Evolutionary conservation across 2,888 invertebrate species (phyloP).

Genomic region (Meiosimyza decipiens): DNA sequence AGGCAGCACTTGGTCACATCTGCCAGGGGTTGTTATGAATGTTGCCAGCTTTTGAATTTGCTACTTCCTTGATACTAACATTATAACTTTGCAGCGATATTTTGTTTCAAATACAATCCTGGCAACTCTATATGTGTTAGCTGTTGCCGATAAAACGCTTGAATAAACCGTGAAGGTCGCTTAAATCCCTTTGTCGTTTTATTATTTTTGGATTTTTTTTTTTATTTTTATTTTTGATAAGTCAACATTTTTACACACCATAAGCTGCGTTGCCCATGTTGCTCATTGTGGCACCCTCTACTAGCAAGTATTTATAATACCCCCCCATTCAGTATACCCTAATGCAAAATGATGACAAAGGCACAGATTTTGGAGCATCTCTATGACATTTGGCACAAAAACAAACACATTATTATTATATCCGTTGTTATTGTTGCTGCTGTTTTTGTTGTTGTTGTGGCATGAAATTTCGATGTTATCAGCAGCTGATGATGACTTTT

Average conservation of each 20-base stretch:
- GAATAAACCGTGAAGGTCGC: too few species aligned
- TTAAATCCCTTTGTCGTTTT: background rate
- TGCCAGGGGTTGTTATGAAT: too few species aligned
- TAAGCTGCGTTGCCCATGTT: conserved; percentile 3
- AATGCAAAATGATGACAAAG: conserved; percentile 7
- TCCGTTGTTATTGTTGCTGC: conserved; percentile 9
- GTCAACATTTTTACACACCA: conserved; percentile 33
- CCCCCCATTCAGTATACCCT: too few species aligned
- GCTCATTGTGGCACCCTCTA: background rate
- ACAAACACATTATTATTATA: conserved; percentile 25
- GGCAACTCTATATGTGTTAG: too few species aligned
- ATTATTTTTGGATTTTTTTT: conserved; percentile 1
- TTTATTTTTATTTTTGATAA: conserved; percentile 15
- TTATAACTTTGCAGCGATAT: too few species aligned
- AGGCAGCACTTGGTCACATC: too few species aligned
- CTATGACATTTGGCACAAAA: conserved; percentile 21
- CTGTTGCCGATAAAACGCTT: too few species aligned
- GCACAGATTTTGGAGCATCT: conserved; percentile 26
- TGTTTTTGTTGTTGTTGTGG: background rate
- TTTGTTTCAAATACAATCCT: too few species aligned
- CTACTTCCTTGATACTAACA: too few species aligned
- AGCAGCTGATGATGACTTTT: conserved; percentile 8
- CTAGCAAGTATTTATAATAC: too few species aligned
- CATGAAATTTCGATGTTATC: background rate
- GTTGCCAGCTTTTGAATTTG: too few species aligned